These are phyloP conservation scores for Boloria euphrosyne DNA, from an alignment of 2,888 invertebrate genomes.

Conservation along the genomic window DNA sequence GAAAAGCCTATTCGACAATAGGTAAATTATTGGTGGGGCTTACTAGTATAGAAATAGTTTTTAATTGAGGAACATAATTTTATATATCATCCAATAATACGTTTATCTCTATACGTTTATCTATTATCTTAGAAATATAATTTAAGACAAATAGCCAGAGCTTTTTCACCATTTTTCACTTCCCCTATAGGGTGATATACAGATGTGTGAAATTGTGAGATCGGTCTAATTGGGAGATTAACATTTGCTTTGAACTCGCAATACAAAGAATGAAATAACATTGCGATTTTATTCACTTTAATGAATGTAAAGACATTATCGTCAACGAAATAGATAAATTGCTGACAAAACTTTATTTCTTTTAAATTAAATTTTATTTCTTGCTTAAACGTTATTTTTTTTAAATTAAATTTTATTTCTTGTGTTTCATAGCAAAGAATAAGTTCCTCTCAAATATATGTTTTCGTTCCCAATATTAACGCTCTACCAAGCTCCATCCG, in stretches of 20 bases:
- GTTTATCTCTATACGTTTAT: neutral
- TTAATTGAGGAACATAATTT: too few relatives aligned
- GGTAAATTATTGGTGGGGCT: too few relatives aligned
- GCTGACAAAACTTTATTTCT: too few relatives aligned
- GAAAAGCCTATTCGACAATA: too few relatives aligned
- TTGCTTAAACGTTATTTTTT: too few relatives aligned
- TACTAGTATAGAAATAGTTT: too few relatives aligned
- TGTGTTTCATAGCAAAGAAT: neutral
- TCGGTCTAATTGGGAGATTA: slow-evolving; percentile 15
- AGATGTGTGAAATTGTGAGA: slow-evolving; percentile 15
- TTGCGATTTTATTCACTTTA: neutral
- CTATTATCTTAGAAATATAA: neutral
- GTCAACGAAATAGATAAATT: neutral
- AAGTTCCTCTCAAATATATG: neutral
- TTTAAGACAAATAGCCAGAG: neutral
- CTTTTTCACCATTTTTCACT: slow-evolving; percentile 1
- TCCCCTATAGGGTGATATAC: neutral
- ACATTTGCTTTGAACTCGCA: slow-evolving; percentile 12
- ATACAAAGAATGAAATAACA: neutral
- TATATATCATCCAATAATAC: too few relatives aligned
- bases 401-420: too few relatives aligned
- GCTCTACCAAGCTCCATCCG: slow-evolving; percentile 5
- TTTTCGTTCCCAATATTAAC: slow-evolving; percentile 1
- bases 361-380: too few relatives aligned
- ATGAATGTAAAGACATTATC: neutral